Evolutionary conservation across 2,888 invertebrate genomes (phyloP).

Genomic region (Nomada fucata): DNA sequence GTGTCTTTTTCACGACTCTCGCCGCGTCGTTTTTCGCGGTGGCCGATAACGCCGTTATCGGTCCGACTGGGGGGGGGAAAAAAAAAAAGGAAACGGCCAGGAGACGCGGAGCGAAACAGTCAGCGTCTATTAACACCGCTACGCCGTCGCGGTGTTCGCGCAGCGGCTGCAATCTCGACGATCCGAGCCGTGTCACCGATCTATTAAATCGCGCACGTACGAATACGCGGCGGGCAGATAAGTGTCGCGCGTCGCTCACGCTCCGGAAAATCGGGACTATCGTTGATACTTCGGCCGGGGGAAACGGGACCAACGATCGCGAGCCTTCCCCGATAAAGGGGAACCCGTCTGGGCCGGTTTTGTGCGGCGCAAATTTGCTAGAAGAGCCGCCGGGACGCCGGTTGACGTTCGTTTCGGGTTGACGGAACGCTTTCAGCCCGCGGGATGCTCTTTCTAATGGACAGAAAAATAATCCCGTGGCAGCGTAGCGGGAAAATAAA

Average conservation of each 20-base stretch:
- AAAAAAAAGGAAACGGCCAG: constrained; percentile 21
- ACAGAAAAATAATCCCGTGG: constrained; percentile 15
- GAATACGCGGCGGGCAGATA: constrained; percentile 50
- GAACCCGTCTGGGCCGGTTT: constrained; percentile 45
- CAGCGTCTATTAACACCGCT: constrained; percentile 57
- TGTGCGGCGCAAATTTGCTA: constrained; percentile 53
- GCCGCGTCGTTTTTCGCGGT: constrained; percentile 20
- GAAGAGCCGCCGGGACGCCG: constrained; percentile 19
- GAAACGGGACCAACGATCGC: constrained; percentile 3
- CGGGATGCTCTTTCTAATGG: background rate
- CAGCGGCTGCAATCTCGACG: constrained; percentile 58
- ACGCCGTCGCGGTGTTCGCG: constrained; percentile 30
- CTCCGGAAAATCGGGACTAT: constrained; percentile 45
- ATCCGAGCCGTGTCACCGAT: constrained; percentile 69
- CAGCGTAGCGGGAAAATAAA: constrained; percentile 54
- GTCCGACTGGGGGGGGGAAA: background rate
- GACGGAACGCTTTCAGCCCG: constrained; percentile 8
- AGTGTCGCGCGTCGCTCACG: constrained; percentile 48
- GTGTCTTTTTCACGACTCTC: constrained; percentile 29
- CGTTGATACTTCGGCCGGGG: constrained; percentile 32
- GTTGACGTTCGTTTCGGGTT: constrained; percentile 32
- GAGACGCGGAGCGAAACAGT: constrained; percentile 40
- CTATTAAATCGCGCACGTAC: constrained; percentile 69
- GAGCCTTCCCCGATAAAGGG: constrained; percentile 39
- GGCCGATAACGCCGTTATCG: constrained; percentile 41